A percentile compares a stretch with the other conserved stretches of the same genome.
Evolutionary conservation across 2,888 invertebrate genomes (phyloP).

Genomic region (Drosophila yooni): DNA sequence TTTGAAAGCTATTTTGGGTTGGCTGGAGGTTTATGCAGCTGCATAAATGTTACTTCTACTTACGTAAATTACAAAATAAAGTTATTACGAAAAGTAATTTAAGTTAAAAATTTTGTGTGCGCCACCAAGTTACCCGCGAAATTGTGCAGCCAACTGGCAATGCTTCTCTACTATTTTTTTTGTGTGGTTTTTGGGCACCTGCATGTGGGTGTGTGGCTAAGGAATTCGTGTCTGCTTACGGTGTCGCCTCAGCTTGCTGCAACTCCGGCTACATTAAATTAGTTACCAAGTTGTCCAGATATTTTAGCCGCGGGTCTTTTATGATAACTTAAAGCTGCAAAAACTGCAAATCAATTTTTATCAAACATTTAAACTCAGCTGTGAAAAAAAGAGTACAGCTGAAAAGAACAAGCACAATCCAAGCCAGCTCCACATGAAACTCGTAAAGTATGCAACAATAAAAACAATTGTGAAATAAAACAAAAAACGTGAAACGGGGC

Average conservation of each 20-base stretch:
- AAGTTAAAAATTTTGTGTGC: conserved; percentile 74
- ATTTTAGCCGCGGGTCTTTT: conserved; percentile 39
- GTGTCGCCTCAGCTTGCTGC: conserved; percentile 39
- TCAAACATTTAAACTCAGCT: conserved; percentile 46
- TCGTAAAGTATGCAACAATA: conserved; percentile 16
- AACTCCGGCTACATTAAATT: conserved; percentile 54
- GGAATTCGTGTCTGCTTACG: conserved; percentile 50
- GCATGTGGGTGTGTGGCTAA: conserved; percentile 41
- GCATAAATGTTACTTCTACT: conserved; percentile 79
- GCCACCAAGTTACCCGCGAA: conserved; percentile 61
- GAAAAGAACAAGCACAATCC: conserved; percentile 15
- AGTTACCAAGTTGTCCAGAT: conserved; percentile 67
- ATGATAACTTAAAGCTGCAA: conserved; percentile 60
- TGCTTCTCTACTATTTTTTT: conserved; percentile 17
- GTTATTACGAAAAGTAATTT: conserved; percentile 79
- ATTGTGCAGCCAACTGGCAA: conserved; percentile 75
- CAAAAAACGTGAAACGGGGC: conserved; percentile 9
- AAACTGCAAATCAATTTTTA: conserved; percentile 62
- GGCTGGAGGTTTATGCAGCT: conserved; percentile 72
- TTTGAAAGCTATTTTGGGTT: conserved; percentile 73
- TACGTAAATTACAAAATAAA: conserved; percentile 79
- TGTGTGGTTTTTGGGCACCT: conserved; percentile 11
- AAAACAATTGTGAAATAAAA: background rate
- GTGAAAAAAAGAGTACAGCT: conserved; percentile 13
- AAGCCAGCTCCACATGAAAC: background rate